Conservation (phyloP, 2,113 vertebrate genomes). For the Rhinolophus sinicus region DNA sequence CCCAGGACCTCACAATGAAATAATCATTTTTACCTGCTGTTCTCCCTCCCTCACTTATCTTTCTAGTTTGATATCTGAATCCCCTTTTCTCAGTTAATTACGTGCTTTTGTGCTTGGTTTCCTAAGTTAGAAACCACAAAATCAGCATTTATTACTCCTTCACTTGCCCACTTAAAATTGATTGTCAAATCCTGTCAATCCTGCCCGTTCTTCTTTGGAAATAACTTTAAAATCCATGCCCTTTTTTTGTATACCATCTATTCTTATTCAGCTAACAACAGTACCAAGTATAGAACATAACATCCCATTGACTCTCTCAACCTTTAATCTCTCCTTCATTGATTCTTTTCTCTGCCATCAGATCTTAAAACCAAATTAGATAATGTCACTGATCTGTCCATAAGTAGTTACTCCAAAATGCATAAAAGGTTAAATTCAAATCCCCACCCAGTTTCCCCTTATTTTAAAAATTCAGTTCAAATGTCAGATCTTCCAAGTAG, state of each 20-base stretch:
- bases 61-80: neutral
- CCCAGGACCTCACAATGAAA: neutral
- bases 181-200: neutral
- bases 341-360: neutral
- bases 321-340: neutral
- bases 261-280: neutral
- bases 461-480: neutral
- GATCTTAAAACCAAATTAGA: neutral
- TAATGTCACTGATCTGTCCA: neutral
- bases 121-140: neutral
- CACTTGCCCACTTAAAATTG: neutral
- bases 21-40: neutral
- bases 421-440: neutral
- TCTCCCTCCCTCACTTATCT: neutral
- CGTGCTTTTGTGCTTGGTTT: neutral
- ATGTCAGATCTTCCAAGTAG: neutral
- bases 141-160: neutral
- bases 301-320: neutral
- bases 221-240: neutral
- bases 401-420: neutral
- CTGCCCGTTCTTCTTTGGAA: neutral
- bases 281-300: too few relatives aligned
- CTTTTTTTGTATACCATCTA: neutral
- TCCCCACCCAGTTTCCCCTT: neutral
- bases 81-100: neutral